phyloP scores from a whole-genome alignment of 2,888 invertebrate genomes.

The Pseudococcus viburni region DNA sequence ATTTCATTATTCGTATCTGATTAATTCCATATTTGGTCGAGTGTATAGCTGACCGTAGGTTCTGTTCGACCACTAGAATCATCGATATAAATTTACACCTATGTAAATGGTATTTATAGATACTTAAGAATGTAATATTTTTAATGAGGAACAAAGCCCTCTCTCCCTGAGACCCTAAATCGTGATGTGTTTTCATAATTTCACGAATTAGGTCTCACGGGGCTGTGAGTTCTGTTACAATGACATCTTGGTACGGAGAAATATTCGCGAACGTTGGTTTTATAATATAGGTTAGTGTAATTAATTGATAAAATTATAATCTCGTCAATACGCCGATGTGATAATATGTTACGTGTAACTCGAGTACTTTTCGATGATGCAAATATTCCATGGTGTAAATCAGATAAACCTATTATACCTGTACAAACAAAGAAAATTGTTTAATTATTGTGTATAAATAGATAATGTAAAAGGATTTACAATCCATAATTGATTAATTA shows the following conservation, averaged over 20 bases:
- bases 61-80: slow-evolving; percentile 21
- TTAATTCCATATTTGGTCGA: slow-evolving; percentile 1
- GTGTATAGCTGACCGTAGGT: not conserved
- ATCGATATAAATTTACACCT: not conserved
- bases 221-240: slow-evolving; percentile 62
- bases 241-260: not conserved
- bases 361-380: not conserved
- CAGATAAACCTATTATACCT: not conserved
- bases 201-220: slow-evolving; percentile 66
- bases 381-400: not conserved
- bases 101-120: not conserved
- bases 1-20: slow-evolving; percentile 19
- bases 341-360: not conserved
- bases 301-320: slow-evolving; percentile 17
- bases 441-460: not conserved
- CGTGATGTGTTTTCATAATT: slow-evolving; percentile 64
- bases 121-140: not conserved
- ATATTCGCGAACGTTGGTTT: not conserved
- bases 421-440: not conserved
- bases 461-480: not conserved
- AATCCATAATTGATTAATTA: not conserved
- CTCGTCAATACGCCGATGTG: not conserved
- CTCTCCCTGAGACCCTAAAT: slow-evolving; percentile 67
- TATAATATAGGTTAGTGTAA: slow-evolving; percentile 34
- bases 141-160: slow-evolving; percentile 53